Conservation (phyloP, 2,797 vertebrate genomes). For the Siniperca scherzeri region DNA sequence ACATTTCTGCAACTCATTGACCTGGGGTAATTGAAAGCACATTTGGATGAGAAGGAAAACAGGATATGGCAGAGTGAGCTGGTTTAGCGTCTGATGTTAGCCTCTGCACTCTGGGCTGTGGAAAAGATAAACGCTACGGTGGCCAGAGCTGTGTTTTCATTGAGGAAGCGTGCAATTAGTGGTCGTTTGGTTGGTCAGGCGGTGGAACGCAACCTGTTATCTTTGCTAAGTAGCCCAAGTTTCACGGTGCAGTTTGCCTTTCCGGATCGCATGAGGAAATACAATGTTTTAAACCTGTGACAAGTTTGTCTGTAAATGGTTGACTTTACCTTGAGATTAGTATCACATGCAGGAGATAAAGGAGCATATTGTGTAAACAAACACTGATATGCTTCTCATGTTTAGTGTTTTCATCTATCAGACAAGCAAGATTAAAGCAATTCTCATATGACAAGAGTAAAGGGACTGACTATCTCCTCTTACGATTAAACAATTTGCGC, state of each 20-base stretch:
- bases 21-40: slow-evolving; percentile 68
- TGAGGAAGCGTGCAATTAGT: slow-evolving; percentile 75
- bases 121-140: slow-evolving; percentile 40
- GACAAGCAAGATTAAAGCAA: slow-evolving; percentile 57
- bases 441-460: slow-evolving; percentile 28
- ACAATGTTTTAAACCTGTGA: slow-evolving; percentile 15
- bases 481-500: slow-evolving; percentile 66
- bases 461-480: slow-evolving; percentile 47
- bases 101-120: slow-evolving; percentile 16
- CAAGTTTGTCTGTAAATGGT: slow-evolving; percentile 45
- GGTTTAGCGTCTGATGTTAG: slow-evolving; percentile 41
- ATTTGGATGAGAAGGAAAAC: slow-evolving; percentile 65
- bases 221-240: slow-evolving; percentile 57
- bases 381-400: slow-evolving; percentile 50
- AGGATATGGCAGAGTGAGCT: slow-evolving; percentile 53
- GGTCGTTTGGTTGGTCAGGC: slow-evolving; percentile 53
- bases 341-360: slow-evolving; percentile 56
- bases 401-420: slow-evolving; percentile 55
- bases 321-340: slow-evolving; percentile 57
- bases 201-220: slow-evolving; percentile 67
- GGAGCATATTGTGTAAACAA: slow-evolving; percentile 61
- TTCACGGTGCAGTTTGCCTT: slow-evolving; percentile 50
- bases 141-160: slow-evolving; percentile 46
- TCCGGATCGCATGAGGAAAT: neutral
- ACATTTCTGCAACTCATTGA: slow-evolving; percentile 55